Percentiles rank a stretch among this genome's conserved stretches.
Evolutionary conservation across 2,113 vertebrate genomes (phyloP).

Genomic region (Macrotis lagotis): DNA sequence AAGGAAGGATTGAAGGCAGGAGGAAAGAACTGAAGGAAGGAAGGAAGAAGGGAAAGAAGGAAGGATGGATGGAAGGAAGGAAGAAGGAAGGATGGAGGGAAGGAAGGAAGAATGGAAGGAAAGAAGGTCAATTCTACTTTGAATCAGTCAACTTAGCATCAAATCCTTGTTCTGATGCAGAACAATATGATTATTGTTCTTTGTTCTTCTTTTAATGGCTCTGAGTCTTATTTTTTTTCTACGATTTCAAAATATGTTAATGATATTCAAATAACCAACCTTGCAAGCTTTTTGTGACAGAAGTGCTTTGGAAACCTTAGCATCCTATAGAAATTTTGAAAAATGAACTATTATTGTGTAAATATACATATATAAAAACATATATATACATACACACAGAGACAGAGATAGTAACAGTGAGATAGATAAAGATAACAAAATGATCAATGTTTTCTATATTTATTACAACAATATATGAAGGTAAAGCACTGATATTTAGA

Average conservation of each 20-base stretch:
- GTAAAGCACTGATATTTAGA: neutral
- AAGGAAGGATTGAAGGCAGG: no score
- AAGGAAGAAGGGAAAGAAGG: no score
- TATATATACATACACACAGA: neutral
- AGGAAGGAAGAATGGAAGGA: no score
- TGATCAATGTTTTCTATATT: neutral
- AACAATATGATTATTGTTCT: neutral
- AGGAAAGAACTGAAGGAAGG: no score
- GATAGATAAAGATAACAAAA: neutral
- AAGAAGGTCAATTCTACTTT: no score
- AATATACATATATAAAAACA: neutral
- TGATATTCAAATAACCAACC: neutral
- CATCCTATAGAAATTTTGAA: neutral
- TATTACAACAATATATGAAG: constrained; percentile 14
- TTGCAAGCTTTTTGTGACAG: neutral
- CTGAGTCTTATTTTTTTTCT: neutral
- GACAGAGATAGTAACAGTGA: neutral
- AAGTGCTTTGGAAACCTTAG: neutral
- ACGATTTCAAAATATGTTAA: neutral
- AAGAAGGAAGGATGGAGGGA: no score
- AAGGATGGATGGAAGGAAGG: no score
- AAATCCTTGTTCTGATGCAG: neutral
- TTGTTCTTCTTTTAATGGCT: neutral
- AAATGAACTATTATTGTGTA: neutral
- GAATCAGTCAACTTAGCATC: neutral